phyloP scores from a whole-genome alignment of 2,113 vertebrate genomes.

The Eretmochelys imbricata region DNA sequence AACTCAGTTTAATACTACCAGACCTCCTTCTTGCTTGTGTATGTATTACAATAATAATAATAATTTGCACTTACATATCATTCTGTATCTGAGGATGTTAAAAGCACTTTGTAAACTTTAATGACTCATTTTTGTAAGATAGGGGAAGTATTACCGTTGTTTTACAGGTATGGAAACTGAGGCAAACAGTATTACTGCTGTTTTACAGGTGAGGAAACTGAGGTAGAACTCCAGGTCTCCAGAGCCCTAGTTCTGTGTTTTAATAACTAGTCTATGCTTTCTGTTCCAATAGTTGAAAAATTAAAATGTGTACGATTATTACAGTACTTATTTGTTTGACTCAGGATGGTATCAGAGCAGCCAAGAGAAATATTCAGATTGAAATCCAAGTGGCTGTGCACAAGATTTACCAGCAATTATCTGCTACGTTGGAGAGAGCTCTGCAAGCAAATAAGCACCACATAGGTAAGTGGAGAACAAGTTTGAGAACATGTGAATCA shows the following conservation, averaged over 20 bases:
- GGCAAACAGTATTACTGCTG: neutral
- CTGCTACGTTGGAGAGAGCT: constrained; percentile 92
- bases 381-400: constrained; percentile 97
- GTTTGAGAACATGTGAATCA: neutral
- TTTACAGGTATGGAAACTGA: neutral
- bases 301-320: neutral
- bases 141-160: too few species aligned
- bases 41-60: neutral
- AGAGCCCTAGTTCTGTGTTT: neutral
- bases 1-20: neutral
- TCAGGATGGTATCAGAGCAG: constrained; percentile 94
- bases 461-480: constrained; percentile 82
- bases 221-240: neutral
- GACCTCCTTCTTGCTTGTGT: neutral
- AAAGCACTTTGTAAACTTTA: neutral
- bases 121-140: neutral
- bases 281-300: neutral
- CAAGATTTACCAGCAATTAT: constrained; percentile 97
- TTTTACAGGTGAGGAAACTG: neutral
- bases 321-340: constrained; percentile 29
- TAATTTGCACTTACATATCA: neutral
- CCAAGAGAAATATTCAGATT: constrained; percentile 92
- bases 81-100: neutral
- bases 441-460: constrained; percentile 96
- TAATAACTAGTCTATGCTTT: neutral